phyloP scores from a whole-genome alignment of 2,113 vertebrate species.

The Bothrops jararaca region DNA sequence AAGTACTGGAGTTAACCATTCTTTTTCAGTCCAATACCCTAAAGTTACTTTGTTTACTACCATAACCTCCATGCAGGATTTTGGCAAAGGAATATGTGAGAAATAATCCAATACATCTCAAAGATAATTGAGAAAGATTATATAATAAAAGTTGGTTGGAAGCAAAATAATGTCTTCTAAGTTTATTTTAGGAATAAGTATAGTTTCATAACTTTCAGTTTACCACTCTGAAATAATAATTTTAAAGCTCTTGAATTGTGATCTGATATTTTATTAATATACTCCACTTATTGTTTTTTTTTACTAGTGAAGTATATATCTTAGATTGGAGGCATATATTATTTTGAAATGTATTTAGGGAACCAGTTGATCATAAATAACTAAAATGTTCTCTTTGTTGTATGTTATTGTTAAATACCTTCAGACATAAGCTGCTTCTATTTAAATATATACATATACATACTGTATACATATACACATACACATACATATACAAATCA shows the following conservation, averaged over 20 bases:
- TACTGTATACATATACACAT: too few species aligned
- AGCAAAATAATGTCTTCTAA: background rate
- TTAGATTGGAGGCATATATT: background rate
- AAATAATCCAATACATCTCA: background rate
- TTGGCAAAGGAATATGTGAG: background rate
- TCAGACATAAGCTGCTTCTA: background rate
- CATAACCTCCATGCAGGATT: background rate
- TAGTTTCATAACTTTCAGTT: background rate
- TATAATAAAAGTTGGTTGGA: background rate
- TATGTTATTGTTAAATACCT: background rate
- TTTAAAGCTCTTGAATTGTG: background rate
- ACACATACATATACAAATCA: background rate
- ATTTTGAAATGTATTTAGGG: background rate
- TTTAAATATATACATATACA: background rate
- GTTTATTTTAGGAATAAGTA: background rate
- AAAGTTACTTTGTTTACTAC: background rate
- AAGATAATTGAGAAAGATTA: background rate
- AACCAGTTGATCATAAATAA: background rate
- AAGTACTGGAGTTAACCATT: background rate
- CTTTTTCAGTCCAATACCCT: background rate
- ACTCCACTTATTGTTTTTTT: background rate
- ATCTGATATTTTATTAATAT: background rate
- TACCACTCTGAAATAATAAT: background rate
- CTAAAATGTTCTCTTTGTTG: background rate
- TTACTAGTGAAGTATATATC: background rate